Percentiles rank a stretch among this genome's conserved stretches.
These are phyloP conservation scores for Knipowitschia caucasica DNA, from an alignment of 2,797 vertebrate species.

Conservation along the genomic window DNA sequence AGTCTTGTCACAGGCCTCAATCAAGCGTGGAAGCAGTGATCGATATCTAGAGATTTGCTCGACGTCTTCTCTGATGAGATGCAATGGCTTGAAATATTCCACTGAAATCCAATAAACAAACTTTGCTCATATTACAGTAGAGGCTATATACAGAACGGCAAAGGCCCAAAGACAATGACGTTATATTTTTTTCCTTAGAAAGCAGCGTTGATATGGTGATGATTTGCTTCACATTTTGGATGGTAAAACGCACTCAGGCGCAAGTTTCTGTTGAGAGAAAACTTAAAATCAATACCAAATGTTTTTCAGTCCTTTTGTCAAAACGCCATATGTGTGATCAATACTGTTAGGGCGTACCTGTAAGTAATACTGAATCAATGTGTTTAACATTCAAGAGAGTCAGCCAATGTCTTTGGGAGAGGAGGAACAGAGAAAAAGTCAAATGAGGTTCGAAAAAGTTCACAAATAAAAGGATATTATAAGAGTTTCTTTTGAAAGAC, in stretches of 20 bases:
- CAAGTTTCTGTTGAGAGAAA: slow-evolving; percentile 18
- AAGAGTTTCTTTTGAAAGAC: too few species aligned
- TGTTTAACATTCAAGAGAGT: slow-evolving; percentile 45
- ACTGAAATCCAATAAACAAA: slow-evolving; percentile 53
- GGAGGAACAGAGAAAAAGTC: slow-evolving; percentile 21
- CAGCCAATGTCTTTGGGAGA: slow-evolving; percentile 16
- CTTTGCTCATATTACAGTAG: slow-evolving; percentile 37
- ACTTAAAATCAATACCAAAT: slow-evolving; percentile 48
- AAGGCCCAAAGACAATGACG: slow-evolving; percentile 2
- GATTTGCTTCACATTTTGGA: slow-evolving; percentile 12
- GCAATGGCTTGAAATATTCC: slow-evolving; percentile 49
- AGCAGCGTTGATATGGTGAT: slow-evolving; percentile 2
- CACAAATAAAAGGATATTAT: background rate
- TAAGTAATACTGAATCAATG: slow-evolving; percentile 54
- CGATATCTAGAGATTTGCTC: slow-evolving; percentile 63
- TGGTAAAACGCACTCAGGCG: slow-evolving; percentile 23
- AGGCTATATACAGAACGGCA: slow-evolving; percentile 23
- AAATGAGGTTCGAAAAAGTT: slow-evolving; percentile 12
- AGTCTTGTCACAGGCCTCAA: slow-evolving; percentile 60
- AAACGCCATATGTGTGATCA: slow-evolving; percentile 37
- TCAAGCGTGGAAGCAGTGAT: slow-evolving; percentile 61
- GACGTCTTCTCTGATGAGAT: slow-evolving; percentile 61
- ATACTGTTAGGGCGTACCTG: slow-evolving; percentile 41
- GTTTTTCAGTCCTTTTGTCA: slow-evolving; percentile 46
- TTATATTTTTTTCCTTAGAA: slow-evolving; percentile 11